Evolutionary conservation across 2,797 vertebrate genomes (phyloP).

Genomic region (Lepus oiostolus): DNA sequence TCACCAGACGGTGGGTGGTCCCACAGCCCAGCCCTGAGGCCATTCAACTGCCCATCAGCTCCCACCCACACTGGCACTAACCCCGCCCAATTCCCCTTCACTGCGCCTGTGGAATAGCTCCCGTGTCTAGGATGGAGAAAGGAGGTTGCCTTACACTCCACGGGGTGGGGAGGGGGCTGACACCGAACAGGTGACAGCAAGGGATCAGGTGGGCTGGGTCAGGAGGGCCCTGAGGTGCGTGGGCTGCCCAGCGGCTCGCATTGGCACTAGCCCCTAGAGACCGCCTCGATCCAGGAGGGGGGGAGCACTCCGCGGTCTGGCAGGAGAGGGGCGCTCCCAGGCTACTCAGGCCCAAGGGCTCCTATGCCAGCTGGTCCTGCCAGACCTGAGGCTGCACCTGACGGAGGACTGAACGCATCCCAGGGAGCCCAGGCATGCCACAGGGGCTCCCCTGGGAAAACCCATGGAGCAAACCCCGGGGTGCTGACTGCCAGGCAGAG

Average conservation of each 20-base stretch:
- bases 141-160: background rate
- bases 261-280: background rate
- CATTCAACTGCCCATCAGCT: background rate
- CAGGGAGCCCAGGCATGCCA: background rate
- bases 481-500: background rate
- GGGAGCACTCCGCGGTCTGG: too few relatives aligned
- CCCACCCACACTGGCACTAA: background rate
- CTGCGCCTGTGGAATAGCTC: background rate
- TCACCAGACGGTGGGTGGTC: background rate
- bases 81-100: background rate
- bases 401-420: background rate
- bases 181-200: background rate
- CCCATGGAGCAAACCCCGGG: background rate
- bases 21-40: background rate
- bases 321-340: background rate
- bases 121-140: background rate
- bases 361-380: background rate
- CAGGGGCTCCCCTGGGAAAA: background rate
- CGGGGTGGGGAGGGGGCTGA: background rate
- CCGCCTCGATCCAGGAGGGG: background rate
- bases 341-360: background rate
- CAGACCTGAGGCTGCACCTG: background rate
- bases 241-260: background rate
- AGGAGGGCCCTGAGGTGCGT: background rate
- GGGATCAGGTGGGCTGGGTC: background rate